Conservation (phyloP, 2,113 vertebrate genomes). For the Heteronetta atricapilla region DNA sequence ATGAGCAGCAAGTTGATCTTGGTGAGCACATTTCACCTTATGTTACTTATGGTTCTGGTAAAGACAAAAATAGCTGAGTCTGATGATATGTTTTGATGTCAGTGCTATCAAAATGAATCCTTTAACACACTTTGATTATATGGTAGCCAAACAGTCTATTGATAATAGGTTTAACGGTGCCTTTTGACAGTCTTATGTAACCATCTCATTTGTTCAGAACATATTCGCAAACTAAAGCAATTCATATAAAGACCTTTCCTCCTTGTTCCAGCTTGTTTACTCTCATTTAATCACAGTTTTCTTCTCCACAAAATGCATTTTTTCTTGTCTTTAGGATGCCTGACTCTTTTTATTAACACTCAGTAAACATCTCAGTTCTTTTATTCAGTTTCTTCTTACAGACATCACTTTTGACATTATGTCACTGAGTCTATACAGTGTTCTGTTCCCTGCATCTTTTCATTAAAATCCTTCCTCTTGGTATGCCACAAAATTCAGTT, state of each 20-base stretch:
- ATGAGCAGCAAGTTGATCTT: not conserved
- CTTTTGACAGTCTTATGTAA: conserved; percentile 49
- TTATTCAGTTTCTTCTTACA: not conserved
- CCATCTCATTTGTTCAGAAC: conserved; percentile 36
- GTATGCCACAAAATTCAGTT: not conserved
- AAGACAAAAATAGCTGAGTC: not conserved
- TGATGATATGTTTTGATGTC: conserved; percentile 34
- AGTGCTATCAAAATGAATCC: conserved; percentile 21
- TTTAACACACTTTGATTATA: conserved; percentile 53
- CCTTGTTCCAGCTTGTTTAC: conserved; percentile 14
- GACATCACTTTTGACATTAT: not conserved
- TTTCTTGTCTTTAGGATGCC: not conserved
- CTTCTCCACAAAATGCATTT: not conserved
- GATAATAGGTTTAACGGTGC: conserved; percentile 13
- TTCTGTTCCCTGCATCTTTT: not conserved
- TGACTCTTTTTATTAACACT: not conserved
- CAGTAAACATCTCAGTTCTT: conserved; percentile 2
- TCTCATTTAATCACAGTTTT: conserved; percentile 42
- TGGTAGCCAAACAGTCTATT: conserved; percentile 17
- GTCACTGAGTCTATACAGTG: not conserved
- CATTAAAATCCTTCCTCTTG: not conserved
- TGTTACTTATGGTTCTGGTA: conserved; percentile 10
- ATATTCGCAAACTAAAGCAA: conserved; percentile 31
- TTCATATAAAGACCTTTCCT: conserved; percentile 17
- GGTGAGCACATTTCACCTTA: conserved; percentile 1